A percentile compares a stretch with the other conserved stretches of the same genome.
Conservation (phyloP, 2,888 invertebrate species). For the Isotomurus palustris region DNA sequence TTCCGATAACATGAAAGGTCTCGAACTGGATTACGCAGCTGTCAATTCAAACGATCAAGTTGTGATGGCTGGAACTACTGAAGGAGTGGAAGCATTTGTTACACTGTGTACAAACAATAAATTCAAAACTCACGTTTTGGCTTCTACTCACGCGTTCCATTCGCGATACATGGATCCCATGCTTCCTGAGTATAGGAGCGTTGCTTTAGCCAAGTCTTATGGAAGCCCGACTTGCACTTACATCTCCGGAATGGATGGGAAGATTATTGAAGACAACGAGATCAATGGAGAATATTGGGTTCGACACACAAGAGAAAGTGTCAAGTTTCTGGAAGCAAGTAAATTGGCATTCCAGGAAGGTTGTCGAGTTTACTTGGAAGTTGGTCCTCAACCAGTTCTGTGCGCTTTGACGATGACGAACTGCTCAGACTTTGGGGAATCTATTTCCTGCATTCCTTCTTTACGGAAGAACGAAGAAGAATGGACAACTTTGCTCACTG, state of each 20-base stretch:
- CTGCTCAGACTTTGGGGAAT: not conserved
- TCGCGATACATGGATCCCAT: conserved; percentile 27
- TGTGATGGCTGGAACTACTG: conserved; percentile 22
- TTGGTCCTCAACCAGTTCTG: conserved; percentile 35
- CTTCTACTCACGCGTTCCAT: conserved; percentile 26
- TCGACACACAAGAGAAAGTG: conserved; percentile 30
- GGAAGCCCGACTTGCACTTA: conserved; percentile 14
- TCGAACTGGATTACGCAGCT: conserved; percentile 32
- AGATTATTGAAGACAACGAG: not conserved
- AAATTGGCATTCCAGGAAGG: conserved; percentile 8
- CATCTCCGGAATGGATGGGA: conserved; percentile 34
- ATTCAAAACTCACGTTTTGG: conserved; percentile 24
- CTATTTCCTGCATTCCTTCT: conserved; percentile 22
- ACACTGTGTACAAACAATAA: conserved; percentile 9
- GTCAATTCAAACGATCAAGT: conserved; percentile 29
- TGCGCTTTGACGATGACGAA: conserved; percentile 30
- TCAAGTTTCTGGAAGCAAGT: conserved; percentile 26
- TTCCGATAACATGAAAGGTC: not conserved
- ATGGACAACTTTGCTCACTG: conserved; percentile 15
- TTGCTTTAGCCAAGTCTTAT: conserved; percentile 2
- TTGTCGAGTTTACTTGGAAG: conserved; percentile 24
- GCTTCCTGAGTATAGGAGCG: conserved; percentile 16
- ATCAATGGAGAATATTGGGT: conserved; percentile 30
- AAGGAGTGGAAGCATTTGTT: conserved; percentile 10
- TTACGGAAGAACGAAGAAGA: conserved; percentile 24